Evolutionary conservation across 1,140 invertebrate species (phyloP), one percentile per base, ranked within the genome.

Genomic region (Eriosoma lanigerum): DNA sequence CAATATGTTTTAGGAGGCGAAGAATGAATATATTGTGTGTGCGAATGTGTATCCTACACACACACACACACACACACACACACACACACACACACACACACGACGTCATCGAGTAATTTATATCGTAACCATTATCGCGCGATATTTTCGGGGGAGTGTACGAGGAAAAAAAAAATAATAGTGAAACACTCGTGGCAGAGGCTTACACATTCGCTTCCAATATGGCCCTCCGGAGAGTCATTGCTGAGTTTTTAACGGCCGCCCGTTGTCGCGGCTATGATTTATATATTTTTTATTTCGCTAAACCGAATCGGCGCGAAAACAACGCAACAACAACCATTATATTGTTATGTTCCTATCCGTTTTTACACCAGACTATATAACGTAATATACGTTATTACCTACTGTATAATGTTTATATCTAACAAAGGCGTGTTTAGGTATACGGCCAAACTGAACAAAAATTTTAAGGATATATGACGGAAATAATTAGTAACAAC

Each of bases 241-340:
- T 76, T 76, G 73, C 0, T 60, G 73, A 76, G 73, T 76, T 76
- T 76, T 76, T 76, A 76, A 76, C 73, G 73, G 54, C 54, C 54
- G 54, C 54, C 54, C 54, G 73, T 75, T 56, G 70, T 75, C 54
- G 73, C 54, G 32, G 32, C 52, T 76, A 76, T 76, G 73, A 76
- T 76, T 76, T 76, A 76, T 76, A n/a, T n/a, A n/a, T n/a, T n/a
- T n/a, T 76, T 32, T 13, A 1, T 38, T 58, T 21, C 66, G 48
- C 21, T 9, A 10, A 19, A 26, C 38, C 66, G 15, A 50, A 70
- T 50, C 15, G 44, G 21, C 66, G 44, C 44, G 66, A 70, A 50
- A 70, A 70, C 66, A 6, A 17, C 48, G 15, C 1, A 19, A 48
- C 17, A 48, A 44, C 19, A n/a, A n/a, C n/a, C n/a, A n/a, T n/a